Percentiles rank a stretch among this genome's conserved stretches.
These are phyloP conservation scores for Phaedon cochleariae DNA, from an alignment of 2,888 invertebrate species.

Conservation along the genomic window DNA sequence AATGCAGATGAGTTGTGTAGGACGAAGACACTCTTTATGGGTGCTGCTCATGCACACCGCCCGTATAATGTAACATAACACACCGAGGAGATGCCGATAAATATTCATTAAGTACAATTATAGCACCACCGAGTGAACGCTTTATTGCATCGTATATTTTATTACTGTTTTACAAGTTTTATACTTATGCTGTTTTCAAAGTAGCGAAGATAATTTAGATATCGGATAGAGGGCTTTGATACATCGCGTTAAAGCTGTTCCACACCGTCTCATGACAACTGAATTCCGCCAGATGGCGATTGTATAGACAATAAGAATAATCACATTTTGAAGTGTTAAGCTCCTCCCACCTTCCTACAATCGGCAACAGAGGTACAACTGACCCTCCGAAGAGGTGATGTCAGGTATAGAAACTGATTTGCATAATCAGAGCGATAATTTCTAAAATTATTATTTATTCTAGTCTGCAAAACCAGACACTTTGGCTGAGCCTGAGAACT, in stretches of 20 bases:
- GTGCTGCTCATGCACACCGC: slow-evolving; percentile 56
- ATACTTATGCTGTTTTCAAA: slow-evolving; percentile 32
- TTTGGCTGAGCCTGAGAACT: too few relatives aligned
- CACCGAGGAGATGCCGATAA: slow-evolving; percentile 59
- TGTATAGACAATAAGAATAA: too few relatives aligned
- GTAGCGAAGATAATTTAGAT: slow-evolving; percentile 34
- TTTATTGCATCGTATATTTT: slow-evolving; percentile 63
- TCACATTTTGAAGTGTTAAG: too few relatives aligned
- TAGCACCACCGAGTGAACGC: slow-evolving; percentile 62
- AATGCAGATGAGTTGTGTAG: slow-evolving; percentile 61
- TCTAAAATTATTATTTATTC: too few relatives aligned
- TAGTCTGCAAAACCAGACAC: too few relatives aligned
- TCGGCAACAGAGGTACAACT: too few relatives aligned
- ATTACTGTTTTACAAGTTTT: slow-evolving; percentile 59
- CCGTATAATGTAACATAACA: slow-evolving; percentile 53
- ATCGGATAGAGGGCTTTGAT: slow-evolving; percentile 24
- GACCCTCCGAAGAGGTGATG: too few relatives aligned
- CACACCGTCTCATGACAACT: too few relatives aligned
- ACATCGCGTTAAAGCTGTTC: neutral
- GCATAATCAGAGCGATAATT: too few relatives aligned
- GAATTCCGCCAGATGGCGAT: too few relatives aligned
- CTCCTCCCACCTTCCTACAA: too few relatives aligned
- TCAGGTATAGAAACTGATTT: too few relatives aligned
- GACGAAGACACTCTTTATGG: slow-evolving; percentile 57
- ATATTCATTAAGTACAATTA: slow-evolving; percentile 64